phyloP scores from a whole-genome alignment of 2,113 vertebrate genomes.

The Plotosus lineatus region DNA sequence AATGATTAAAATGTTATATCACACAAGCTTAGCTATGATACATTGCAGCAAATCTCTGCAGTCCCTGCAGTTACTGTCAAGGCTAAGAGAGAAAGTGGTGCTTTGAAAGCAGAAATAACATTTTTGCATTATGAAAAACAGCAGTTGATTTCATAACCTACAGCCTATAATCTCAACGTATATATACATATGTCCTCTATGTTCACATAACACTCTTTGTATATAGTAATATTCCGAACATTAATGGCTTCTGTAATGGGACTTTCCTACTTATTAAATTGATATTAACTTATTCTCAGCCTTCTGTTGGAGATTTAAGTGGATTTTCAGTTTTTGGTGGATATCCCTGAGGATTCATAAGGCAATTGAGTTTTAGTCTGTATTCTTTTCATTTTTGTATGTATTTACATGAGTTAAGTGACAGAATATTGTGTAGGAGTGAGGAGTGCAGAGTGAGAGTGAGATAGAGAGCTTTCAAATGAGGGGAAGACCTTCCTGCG shows the following conservation, averaged over 20 bases:
- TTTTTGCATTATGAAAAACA: conserved; percentile 25
- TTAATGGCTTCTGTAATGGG: neutral
- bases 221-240: neutral
- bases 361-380: neutral
- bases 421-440: neutral
- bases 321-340: neutral
- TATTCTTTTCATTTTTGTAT: neutral
- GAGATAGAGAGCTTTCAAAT: conserved; percentile 12
- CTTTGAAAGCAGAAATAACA: conserved; percentile 29
- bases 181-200: no score
- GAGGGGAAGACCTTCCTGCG: conserved; percentile 10
- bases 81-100: conserved; percentile 25
- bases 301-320: neutral
- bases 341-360: neutral
- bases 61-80: conserved; percentile 32
- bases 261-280: neutral
- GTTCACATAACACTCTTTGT: neutral
- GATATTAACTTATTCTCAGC: neutral
- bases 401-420: neutral
- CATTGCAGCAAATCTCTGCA: conserved; percentile 25
- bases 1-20: neutral
- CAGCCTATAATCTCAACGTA: conserved; percentile 4
- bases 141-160: neutral
- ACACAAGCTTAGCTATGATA: conserved; percentile 31
- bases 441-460: neutral